Evolutionary conservation across 2,797 vertebrate genomes (phyloP).

Genomic region (Sternarchorhynchus goeldii): DNA sequence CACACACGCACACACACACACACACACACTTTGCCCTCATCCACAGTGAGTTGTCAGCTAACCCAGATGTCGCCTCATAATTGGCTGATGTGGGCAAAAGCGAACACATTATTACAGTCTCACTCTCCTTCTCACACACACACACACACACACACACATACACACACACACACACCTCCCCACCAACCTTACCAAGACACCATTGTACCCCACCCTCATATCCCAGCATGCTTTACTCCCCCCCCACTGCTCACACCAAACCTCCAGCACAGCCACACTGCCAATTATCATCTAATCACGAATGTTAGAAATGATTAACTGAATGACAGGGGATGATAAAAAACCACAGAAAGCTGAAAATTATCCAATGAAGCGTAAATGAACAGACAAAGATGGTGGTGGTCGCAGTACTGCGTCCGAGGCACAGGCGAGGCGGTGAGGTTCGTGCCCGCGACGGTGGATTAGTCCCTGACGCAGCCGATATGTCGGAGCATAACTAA

Average conservation of each 20-base stretch:
- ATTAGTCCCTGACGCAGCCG: constrained; percentile 53
- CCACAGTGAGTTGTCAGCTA: constrained; percentile 70
- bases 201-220: constrained; percentile 63
- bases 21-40: constrained; percentile 51
- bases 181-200: constrained; percentile 42
- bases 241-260: constrained; percentile 67
- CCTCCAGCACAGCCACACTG: constrained; percentile 60
- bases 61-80: constrained; percentile 78
- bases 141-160: constrained; percentile 54
- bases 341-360: not conserved
- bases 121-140: constrained; percentile 7
- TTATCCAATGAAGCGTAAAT: constrained; percentile 26
- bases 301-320: constrained; percentile 23
- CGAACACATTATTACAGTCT: constrained; percentile 74
- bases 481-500: constrained; percentile 59
- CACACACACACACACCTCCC: constrained; percentile 50
- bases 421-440: constrained; percentile 43
- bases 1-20: constrained; percentile 39
- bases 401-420: constrained; percentile 30
- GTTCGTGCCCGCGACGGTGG: constrained; percentile 51
- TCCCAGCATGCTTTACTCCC: constrained; percentile 53
- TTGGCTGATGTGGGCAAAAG: constrained; percentile 76
- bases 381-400: constrained; percentile 31
- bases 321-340: constrained; percentile 7
- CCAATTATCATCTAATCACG: constrained; percentile 44